Percentiles rank a stretch among this genome's conserved stretches.
Evolutionary conservation across 2,113 vertebrate genomes (phyloP).

Genomic region (Uria lomvia): DNA sequence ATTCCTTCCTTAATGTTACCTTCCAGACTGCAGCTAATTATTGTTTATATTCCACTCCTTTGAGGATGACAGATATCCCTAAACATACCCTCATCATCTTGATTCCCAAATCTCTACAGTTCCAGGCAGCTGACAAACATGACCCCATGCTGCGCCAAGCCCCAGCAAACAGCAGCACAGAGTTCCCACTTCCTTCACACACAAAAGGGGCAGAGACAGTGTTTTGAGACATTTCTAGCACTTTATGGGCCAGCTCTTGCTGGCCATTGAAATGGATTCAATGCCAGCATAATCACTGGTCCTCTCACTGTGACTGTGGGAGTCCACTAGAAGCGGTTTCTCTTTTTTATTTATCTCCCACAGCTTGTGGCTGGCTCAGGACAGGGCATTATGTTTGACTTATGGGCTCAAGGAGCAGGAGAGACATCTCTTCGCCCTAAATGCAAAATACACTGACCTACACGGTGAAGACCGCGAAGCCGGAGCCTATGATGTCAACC

Average conservation of each 20-base stretch:
- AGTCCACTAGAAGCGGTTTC: not conserved
- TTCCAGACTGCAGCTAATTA: not conserved
- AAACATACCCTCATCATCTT: not conserved
- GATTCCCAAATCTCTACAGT: not conserved
- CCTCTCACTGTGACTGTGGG: no score
- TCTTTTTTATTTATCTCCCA: not conserved
- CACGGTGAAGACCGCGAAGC: not conserved
- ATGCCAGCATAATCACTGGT: not conserved
- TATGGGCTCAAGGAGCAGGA: not conserved
- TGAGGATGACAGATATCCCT: not conserved
- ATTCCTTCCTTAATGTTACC: not conserved
- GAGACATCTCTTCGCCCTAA: not conserved
- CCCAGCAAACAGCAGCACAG: not conserved
- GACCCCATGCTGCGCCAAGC: not conserved
- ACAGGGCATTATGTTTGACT: accelerated
- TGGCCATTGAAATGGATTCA: not conserved
- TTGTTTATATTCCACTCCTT: not conserved
- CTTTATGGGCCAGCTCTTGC: not conserved
- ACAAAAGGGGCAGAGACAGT: not conserved
- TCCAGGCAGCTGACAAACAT: not conserved
- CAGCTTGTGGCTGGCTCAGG: not conserved
- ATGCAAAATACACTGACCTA: not conserved
- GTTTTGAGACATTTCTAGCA: not conserved
- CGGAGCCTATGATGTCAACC: not conserved
- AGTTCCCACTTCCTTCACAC: not conserved